Base-by-base conservation (phyloP, 2,797 vertebrate genomes). In the Danio aesculapii region DNA sequence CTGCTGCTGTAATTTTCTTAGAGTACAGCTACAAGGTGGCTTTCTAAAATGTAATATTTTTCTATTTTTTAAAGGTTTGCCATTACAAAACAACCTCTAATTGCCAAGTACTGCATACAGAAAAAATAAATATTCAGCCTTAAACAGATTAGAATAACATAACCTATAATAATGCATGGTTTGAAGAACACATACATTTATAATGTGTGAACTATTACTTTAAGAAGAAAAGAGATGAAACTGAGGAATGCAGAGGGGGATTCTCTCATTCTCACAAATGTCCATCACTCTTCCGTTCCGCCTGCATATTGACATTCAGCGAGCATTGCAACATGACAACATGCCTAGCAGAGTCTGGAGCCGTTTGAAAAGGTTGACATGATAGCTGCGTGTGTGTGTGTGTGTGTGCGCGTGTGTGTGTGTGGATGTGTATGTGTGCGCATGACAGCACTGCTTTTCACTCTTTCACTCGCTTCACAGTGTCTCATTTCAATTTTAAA, bases 271-370 rank as follows among this genome's bases (percentile, higher is more conserved):
- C 68, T 52, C 69, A 47, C 71, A 84, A 87, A 83, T 75, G 83
- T 84, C 89, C 89, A 90, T 91, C 88, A 90, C 86, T 90, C 85
- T 91, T 89, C 91, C 87, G 89, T 92, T 91, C 90, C 89, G 88
- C 87, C 50, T 17, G 77, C 21, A 11, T 66, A 66, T 93, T 94
- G 92, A 93, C 91, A 94, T 94, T 94, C 93, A 93, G 92, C 91
- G 92, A 92, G 90, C 92, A 90, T 92, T 92, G 92, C 92, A 93
- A 93, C 91, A 92, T 93, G 92, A 93, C 92, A 93, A 94, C 91
- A 92, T 87, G 88, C 86, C 91, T 89, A 91, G 88, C 91, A 92
- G 90, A 91, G 92, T 92, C 90, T 88, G 91, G 89, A 91, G 90
- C 90, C 88, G 90, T 91, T 87, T 92, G 91, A 92, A 94, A 93